A percentile compares a stretch with the other conserved stretches of the same genome.
Conservation (phyloP, 2,797 vertebrate genomes). For the Natrix natrix region DNA sequence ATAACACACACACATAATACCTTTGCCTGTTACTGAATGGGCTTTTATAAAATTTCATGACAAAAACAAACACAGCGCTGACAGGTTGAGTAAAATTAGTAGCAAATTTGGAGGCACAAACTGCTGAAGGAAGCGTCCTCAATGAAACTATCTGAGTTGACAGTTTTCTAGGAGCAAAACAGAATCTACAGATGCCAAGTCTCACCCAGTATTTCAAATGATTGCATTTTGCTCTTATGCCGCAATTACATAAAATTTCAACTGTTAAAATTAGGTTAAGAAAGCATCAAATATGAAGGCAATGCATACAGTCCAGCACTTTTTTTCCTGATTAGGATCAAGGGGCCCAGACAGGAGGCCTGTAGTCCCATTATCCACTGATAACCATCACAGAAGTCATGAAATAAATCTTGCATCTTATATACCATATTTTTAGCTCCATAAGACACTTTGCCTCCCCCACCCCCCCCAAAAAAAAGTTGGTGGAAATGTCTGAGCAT, state of each 20-base stretch:
- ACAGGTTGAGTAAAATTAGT: slow-evolving; percentile 16
- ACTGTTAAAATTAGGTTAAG: neutral
- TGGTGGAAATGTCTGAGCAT: too few species aligned
- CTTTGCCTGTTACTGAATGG: neutral
- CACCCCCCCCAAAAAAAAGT: too few species aligned
- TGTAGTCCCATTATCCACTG: neutral
- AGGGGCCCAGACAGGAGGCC: neutral
- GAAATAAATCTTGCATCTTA: neutral
- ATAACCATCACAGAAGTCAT: neutral
- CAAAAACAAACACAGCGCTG: neutral
- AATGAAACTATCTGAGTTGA: neutral
- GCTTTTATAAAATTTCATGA: neutral
- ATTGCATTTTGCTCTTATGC: slow-evolving; percentile 19
- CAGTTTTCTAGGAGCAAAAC: neutral
- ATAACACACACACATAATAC: neutral
- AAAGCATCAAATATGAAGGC: neutral
- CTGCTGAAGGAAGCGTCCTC: neutral
- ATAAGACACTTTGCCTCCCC: too few species aligned
- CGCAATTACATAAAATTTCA: neutral
- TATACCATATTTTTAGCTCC: too few species aligned
- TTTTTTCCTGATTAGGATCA: neutral
- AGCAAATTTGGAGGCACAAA: neutral
- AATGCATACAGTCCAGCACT: neutral
- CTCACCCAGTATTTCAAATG: slow-evolving; percentile 6
- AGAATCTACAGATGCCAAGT: neutral